A percentile compares a stretch with the other conserved stretches of the same genome.
Conservation (phyloP, 2,113 vertebrate genomes). For the Mesoclemmys tuberculata region DNA sequence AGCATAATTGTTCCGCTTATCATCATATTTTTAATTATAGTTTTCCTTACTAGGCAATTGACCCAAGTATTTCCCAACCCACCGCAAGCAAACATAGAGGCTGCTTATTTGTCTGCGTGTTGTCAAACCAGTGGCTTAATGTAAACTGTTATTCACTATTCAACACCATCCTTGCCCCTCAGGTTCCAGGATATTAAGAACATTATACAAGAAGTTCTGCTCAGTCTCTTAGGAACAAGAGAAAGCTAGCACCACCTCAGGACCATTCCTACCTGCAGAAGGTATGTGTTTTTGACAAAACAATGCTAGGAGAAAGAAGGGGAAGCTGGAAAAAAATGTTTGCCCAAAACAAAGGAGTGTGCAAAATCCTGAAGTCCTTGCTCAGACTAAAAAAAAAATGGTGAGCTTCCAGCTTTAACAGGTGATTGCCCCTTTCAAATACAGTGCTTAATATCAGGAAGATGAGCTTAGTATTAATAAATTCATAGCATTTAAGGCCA, state of each 20-base stretch:
- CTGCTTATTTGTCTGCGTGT: fast-evolving
- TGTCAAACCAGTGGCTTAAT: neutral
- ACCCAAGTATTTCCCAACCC: neutral
- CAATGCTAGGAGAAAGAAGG: neutral
- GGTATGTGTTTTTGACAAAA: fast-evolving
- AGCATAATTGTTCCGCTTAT: neutral
- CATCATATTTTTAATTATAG: neutral
- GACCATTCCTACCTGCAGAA: neutral
- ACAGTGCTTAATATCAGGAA: neutral
- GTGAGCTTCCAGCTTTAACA: fast-evolving
- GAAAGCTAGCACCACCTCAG: neutral
- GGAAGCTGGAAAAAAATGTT: neutral
- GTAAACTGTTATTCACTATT: fast-evolving
- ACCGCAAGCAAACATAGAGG: neutral
- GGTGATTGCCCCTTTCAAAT: neutral
- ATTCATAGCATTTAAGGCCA: neutral
- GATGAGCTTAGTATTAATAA: neutral
- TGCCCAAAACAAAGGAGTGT: fast-evolving
- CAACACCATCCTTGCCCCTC: neutral
- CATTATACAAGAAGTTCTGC: neutral
- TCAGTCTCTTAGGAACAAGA: fast-evolving
- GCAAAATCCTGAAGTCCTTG: neutral
- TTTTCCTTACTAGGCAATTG: neutral
- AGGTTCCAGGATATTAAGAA: neutral
- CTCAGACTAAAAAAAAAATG: neutral